A percentile compares a stretch with the other conserved stretches of the same genome.
Conservation (phyloP, 2,797 vertebrate genomes). For the Acanthurus tractus region DNA sequence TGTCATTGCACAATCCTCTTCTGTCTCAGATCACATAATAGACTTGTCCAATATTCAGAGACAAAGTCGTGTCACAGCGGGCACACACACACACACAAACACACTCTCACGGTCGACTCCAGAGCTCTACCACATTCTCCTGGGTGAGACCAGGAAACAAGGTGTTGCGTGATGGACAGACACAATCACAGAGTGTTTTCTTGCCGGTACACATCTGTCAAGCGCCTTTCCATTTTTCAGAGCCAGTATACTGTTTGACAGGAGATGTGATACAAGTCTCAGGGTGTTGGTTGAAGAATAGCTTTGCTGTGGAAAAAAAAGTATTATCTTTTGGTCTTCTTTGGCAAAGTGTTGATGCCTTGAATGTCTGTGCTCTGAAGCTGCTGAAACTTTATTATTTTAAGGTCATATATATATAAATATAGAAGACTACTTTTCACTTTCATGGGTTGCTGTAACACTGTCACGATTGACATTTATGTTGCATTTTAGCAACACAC, state of each 20-base stretch:
- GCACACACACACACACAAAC: slow-evolving; percentile 50
- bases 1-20: slow-evolving; percentile 49
- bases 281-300: slow-evolving; percentile 25
- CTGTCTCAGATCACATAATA: slow-evolving; percentile 57
- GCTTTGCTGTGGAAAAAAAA: slow-evolving; percentile 11
- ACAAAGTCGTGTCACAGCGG: slow-evolving; percentile 36
- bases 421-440: neutral
- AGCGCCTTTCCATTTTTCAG: slow-evolving; percentile 43
- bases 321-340: slow-evolving; percentile 23
- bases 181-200: slow-evolving; percentile 67
- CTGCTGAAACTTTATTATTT: neutral
- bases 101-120: slow-evolving; percentile 28
- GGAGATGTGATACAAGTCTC: slow-evolving; percentile 32
- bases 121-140: slow-evolving; percentile 33
- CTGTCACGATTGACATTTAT: slow-evolving; percentile 5
- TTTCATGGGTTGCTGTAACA: neutral
- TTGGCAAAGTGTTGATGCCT: slow-evolving; percentile 18
- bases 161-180: slow-evolving; percentile 70
- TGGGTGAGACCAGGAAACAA: slow-evolving; percentile 61
- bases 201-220: slow-evolving; percentile 56
- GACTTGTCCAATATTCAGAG: slow-evolving; percentile 68
- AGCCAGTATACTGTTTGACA: slow-evolving; percentile 49
- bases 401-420: neutral
- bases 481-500: neutral
- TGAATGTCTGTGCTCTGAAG: neutral